These are phyloP conservation scores for Aphis craccivora DNA, from an alignment of 1,140 invertebrate genomes.

Conservation along the genomic window DNA sequence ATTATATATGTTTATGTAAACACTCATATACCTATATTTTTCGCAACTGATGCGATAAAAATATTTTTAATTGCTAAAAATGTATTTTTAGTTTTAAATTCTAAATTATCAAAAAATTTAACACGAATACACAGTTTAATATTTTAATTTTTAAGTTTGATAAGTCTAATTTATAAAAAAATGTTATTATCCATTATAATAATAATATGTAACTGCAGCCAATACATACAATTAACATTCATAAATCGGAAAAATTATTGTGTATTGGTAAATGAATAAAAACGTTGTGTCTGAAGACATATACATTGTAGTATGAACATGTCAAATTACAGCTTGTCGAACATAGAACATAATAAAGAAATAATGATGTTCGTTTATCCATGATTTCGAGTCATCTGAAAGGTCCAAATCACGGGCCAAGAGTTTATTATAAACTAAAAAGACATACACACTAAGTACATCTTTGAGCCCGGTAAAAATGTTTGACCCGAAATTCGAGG, in stretches of 20 bases:
- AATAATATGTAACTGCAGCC: too few relatives aligned
- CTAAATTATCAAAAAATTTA: background rate
- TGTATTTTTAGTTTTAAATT: background rate
- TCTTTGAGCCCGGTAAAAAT: background rate
- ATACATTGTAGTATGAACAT: background rate
- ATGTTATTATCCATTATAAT: background rate
- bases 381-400: background rate
- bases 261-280: background rate
- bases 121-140: background rate
- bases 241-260: background rate
- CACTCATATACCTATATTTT: too few relatives aligned
- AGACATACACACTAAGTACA: background rate
- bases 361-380: background rate
- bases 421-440: background rate
- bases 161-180: background rate
- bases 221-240: too few relatives aligned
- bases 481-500: background rate
- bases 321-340: background rate
- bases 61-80: background rate
- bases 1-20: background rate
- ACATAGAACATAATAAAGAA: background rate
- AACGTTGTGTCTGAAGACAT: background rate
- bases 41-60: too few relatives aligned
- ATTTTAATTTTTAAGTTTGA: background rate
- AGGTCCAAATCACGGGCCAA: background rate